Conservation (phyloP, 2,113 vertebrate genomes). For the Crypturellus undulatus region DNA sequence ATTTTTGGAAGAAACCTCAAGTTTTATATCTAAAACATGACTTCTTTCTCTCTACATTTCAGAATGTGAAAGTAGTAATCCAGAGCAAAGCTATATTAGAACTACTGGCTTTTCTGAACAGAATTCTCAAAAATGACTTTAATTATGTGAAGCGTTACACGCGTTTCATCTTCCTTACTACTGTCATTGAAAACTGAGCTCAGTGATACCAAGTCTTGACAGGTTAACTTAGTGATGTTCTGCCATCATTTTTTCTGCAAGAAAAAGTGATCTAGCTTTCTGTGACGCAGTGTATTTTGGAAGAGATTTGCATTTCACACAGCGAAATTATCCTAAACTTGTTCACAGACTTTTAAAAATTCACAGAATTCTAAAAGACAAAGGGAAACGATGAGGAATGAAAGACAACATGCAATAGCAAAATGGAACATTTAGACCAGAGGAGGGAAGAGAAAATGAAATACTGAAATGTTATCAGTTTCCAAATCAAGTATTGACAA, state of each 20-base stretch:
- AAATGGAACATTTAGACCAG: not conserved
- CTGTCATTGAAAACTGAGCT: not conserved
- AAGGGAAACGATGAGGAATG: not conserved
- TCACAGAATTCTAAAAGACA: not conserved
- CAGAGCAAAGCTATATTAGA: not conserved
- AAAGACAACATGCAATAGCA: not conserved
- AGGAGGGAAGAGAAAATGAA: not conserved
- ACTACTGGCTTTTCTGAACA: not conserved
- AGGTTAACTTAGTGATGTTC: not conserved
- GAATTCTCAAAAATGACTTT: not conserved
- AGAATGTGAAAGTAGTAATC: not conserved
- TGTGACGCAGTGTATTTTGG: not conserved
- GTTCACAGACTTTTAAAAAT: not conserved
- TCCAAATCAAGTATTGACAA: not conserved
- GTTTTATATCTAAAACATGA: not conserved
- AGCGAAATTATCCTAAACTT: fast-evolving
- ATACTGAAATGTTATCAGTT: not conserved
- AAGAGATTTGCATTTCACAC: not conserved
- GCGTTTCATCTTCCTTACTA: not conserved
- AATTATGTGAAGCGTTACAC: not conserved
- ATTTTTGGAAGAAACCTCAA: not conserved
- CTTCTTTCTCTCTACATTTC: fast-evolving
- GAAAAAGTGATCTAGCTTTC: not conserved
- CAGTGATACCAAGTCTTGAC: not conserved
- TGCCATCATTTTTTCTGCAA: not conserved